phyloP scores from a whole-genome alignment of 2,797 vertebrate genomes.

The Sebastes kiyomatsui region DNA sequence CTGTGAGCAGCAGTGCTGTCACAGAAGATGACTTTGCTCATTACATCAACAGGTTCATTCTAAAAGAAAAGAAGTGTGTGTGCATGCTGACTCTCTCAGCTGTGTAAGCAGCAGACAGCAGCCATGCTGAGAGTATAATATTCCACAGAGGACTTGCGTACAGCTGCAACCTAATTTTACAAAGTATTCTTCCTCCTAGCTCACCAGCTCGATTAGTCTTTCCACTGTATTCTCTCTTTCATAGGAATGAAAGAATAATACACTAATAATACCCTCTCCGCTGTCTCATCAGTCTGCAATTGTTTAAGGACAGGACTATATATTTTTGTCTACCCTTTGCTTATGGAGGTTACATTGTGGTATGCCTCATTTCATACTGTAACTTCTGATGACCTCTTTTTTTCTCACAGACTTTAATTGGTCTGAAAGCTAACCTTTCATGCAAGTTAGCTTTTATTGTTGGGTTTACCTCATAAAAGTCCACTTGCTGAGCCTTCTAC shows the following conservation, averaged over 20 bases:
- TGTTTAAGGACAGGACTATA: background rate
- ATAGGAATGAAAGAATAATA: background rate
- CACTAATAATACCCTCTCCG: background rate
- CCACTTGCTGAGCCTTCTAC: background rate
- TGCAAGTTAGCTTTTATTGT: background rate
- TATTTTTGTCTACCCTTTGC: background rate
- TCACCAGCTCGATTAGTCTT: background rate
- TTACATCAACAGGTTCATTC: background rate
- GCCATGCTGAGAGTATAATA: constrained; percentile 4
- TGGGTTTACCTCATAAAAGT: background rate
- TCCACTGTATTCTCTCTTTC: background rate
- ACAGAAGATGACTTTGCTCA: background rate
- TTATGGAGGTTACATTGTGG: background rate
- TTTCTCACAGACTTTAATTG: background rate
- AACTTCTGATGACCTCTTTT: background rate
- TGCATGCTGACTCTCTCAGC: constrained; percentile 14
- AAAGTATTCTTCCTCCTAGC: constrained; percentile 1
- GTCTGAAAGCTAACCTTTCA: background rate
- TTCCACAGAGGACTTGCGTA: background rate
- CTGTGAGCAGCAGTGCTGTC: background rate
- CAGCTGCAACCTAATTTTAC: constrained; percentile 7
- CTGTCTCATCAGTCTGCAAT: background rate
- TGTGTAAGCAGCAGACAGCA: constrained; percentile 34
- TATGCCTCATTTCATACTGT: background rate
- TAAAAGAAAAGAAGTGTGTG: background rate